A percentile compares a stretch with the other conserved stretches of the same genome.
Conservation (phyloP, 1,140 invertebrate species). For the Drosophila pachea region DNA sequence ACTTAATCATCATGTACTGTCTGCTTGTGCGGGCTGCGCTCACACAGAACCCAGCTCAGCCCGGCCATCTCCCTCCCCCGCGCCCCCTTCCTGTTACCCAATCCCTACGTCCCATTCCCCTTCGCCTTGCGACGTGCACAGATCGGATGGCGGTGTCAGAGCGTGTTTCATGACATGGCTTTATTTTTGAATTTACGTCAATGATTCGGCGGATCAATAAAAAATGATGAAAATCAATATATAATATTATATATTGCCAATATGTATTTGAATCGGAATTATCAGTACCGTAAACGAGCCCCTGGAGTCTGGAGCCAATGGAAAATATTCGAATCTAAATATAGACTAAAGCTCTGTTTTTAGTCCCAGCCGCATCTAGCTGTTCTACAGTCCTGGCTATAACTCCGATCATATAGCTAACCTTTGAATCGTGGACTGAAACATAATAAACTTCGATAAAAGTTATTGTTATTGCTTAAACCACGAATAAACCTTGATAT, state of each 20-base stretch:
- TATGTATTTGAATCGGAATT: conserved; percentile 11
- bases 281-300: conserved; percentile 33
- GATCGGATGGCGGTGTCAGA: conserved; percentile 19
- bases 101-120: background rate
- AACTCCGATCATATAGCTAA: no score
- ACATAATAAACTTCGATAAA: no score
- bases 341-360: conserved; percentile 28
- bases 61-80: conserved; percentile 1
- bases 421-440: no score
- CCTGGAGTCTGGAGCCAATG: conserved; percentile 14
- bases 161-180: conserved; percentile 34
- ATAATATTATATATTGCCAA: background rate
- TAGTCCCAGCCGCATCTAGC: conserved; percentile 31
- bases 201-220: conserved; percentile 32
- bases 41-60: conserved; percentile 9
- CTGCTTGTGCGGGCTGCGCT: conserved; percentile 28
- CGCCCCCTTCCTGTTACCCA: background rate
- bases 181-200: conserved; percentile 38
- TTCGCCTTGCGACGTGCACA: conserved; percentile 11
- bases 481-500: no score
- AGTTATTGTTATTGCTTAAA: no score
- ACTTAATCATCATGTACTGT: background rate
- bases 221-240: conserved; percentile 31
- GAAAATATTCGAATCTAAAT: conserved; percentile 39
- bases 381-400: no score